Evolutionary conservation across 2,797 vertebrate species (phyloP), one percentile per base, ranked within the genome.

Genomic region (Tarsius wallacei): DNA sequence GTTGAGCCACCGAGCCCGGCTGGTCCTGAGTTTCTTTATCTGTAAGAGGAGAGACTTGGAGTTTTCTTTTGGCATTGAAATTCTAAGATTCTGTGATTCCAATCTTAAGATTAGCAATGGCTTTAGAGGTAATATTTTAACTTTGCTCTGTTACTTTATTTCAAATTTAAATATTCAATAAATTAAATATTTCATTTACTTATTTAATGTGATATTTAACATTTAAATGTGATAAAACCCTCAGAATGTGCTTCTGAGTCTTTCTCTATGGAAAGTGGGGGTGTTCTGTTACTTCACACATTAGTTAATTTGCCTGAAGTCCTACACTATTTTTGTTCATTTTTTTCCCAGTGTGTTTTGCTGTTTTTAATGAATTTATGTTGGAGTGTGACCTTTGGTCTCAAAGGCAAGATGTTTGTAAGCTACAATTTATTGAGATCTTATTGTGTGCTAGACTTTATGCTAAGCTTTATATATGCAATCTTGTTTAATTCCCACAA

Each of bases 321-420:
- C 3, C 8, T 28, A 26, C 2, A 7, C n/a, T 86, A 19, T 76
- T 88, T 42, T 76, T 83, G 31, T 26, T 81, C 26, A 47, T 49
- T 28, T 11, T 73, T 93, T 96, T 78, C 70, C 42, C 42, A 66
- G 49, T 70, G 26, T 71, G 31, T 88, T 89, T 84, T 71, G 47
- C 87, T 82, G 31, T 59, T 84, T 92, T 96, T 81, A 33, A 92
- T 90, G 12, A 7, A 36, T 49, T 87, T 31, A 6, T 49, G 49
- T 90, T 95, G 64, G 28, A 77, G 21, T 51, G 49, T 85, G 68
- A 59, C 6, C 64, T 68, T 77, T 78, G 31, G 31, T 77, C 33
- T 91, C 83, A 83, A 87, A 84, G 68, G 66, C 15, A 76, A 80
- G 59, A 14, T n/a, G 57, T 57, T 93, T 94, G 92, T 73, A 94